These are phyloP conservation scores for Tetramorium parvispinum DNA, from an alignment of 1,140 invertebrate species.

Conservation along the genomic window DNA sequence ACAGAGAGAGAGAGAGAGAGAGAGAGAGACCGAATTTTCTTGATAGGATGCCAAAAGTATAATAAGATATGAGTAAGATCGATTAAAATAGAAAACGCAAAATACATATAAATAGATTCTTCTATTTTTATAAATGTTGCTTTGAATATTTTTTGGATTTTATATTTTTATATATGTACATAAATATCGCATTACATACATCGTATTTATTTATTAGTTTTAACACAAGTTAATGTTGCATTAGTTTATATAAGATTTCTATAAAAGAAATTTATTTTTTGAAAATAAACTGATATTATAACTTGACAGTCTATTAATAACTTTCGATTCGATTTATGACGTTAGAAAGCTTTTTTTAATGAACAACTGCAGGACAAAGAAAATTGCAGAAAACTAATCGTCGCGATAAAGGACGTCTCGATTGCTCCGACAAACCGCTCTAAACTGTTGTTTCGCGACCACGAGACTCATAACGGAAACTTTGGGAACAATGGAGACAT, in stretches of 20 bases:
- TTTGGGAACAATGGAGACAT: background rate
- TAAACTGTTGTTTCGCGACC: slow-evolving; percentile 27
- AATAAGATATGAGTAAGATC: background rate
- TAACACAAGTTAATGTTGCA: background rate
- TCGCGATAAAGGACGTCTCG: slow-evolving; percentile 11
- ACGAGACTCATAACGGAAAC: slow-evolving; percentile 42
- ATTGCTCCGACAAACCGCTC: background rate
- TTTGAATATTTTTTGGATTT: background rate
- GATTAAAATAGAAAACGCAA: slow-evolving; percentile 5
- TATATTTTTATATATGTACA: background rate
- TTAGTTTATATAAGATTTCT: background rate
- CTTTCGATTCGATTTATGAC: background rate
- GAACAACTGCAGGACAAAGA: background rate
- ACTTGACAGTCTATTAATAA: background rate
- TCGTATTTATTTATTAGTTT: background rate
- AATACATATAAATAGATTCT: background rate
- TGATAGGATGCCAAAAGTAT: background rate
- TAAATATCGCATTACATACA: background rate
- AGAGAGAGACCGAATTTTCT: background rate
- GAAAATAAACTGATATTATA: background rate
- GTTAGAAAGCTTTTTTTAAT: background rate
- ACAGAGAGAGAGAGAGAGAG: background rate
- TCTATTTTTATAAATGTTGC: background rate
- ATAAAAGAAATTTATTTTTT: background rate
- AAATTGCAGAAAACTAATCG: slow-evolving; percentile 37